These are phyloP conservation scores for Sipha flava DNA, from an alignment of 1,140 invertebrate genomes.

Conservation along the genomic window DNA sequence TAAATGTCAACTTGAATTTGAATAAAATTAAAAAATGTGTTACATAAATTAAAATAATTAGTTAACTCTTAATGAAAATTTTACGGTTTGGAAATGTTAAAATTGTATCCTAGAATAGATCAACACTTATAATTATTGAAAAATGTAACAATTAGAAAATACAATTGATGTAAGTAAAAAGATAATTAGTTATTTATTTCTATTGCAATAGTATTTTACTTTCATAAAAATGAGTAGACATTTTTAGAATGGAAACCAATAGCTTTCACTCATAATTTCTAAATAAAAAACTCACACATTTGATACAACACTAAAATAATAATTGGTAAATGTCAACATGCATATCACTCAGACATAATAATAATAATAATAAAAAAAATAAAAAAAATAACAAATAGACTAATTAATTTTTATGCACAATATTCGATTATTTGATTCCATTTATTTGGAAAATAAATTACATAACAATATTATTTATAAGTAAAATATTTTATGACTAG, in stretches of 20 bases:
- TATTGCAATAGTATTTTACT: too few relatives aligned
- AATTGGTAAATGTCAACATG: not conserved
- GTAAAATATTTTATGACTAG: constrained; percentile 24
- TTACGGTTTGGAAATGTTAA: too few relatives aligned
- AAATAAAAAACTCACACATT: not conserved
- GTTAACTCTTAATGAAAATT: too few relatives aligned
- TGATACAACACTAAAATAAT: not conserved
- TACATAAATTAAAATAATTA: too few relatives aligned
- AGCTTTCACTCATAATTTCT: not conserved
- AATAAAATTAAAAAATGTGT: too few relatives aligned
- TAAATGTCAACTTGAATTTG: too few relatives aligned
- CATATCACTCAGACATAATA: not conserved
- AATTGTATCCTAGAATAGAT: too few relatives aligned
- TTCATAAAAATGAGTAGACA: not conserved
- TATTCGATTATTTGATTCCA: not conserved
- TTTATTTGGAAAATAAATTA: not conserved
- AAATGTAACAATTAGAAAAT: not conserved
- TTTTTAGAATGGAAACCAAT: not conserved
- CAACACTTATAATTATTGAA: too few relatives aligned
- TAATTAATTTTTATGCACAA: not conserved
- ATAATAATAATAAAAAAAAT: not conserved
- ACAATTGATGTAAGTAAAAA: not conserved
- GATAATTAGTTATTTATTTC: not conserved
- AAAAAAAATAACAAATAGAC: not conserved
- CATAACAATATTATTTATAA: not conserved